Conservation (phyloP, 2,888 invertebrate genomes). For the Tricholauxania praeusta region DNA sequence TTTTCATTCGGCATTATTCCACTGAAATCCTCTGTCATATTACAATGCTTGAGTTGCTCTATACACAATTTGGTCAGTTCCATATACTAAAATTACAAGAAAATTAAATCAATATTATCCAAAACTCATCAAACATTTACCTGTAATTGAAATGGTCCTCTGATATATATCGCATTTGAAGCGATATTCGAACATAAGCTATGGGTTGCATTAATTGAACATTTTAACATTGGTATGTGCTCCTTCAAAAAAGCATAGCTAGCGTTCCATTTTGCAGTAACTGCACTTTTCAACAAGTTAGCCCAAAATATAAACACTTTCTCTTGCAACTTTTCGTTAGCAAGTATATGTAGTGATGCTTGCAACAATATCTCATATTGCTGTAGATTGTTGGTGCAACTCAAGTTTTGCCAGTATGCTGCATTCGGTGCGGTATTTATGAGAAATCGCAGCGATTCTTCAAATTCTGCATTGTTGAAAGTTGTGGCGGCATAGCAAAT, state of each 20-base stretch:
- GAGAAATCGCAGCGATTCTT: not conserved
- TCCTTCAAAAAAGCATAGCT: not conserved
- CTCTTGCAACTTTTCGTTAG: not conserved
- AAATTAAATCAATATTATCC: no score
- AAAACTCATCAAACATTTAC: no score
- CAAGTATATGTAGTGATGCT: not conserved
- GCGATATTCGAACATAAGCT: no score
- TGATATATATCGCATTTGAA: no score
- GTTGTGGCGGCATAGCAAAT: not conserved
- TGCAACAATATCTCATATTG: slow-evolving; percentile 16
- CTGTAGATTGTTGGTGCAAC: slow-evolving; percentile 7
- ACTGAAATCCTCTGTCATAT: no score
- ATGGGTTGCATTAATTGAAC: not conserved
- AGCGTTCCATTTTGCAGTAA: not conserved
- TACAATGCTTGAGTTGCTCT: not conserved
- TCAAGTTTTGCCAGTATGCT: not conserved
- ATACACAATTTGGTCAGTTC: not conserved
- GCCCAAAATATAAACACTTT: not conserved
- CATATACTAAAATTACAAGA: not conserved
- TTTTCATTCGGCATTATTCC: no score
- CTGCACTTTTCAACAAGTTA: not conserved
- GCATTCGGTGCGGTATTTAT: not conserved
- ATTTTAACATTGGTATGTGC: not conserved
- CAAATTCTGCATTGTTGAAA: slow-evolving; percentile 8
- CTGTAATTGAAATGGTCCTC: no score